Conservation (phyloP, 2,888 invertebrate genomes). For the Limnephilus rhombicus region DNA sequence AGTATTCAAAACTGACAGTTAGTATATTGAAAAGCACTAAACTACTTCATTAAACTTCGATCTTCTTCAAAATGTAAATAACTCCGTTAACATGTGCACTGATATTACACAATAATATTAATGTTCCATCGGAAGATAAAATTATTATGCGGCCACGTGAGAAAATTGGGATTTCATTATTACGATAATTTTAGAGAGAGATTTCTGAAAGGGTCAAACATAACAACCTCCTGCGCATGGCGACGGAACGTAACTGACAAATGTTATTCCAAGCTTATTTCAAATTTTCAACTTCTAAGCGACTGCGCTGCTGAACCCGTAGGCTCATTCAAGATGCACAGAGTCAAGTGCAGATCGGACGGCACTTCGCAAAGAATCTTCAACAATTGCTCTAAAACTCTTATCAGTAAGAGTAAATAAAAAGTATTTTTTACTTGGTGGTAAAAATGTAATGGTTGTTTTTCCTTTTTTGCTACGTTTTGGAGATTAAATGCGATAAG, state of each 20-base stretch:
- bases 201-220: slow-evolving; percentile 12
- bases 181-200: slow-evolving; percentile 41
- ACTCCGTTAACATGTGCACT: slow-evolving; percentile 38
- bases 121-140: slow-evolving; percentile 10
- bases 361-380: slow-evolving; percentile 17
- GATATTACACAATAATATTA: slow-evolving; percentile 32
- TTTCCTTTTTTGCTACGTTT: neutral
- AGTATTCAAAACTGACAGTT: slow-evolving; percentile 17
- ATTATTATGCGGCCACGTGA: slow-evolving; percentile 51
- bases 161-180: slow-evolving; percentile 40
- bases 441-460: neutral
- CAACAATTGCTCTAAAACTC: too few species aligned
- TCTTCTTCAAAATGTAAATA: neutral
- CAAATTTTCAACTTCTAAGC: slow-evolving; percentile 54
- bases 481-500: slow-evolving; percentile 39
- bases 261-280: slow-evolving; percentile 50
- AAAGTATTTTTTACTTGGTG: neutral
- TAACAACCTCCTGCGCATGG: slow-evolving; percentile 15
- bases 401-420: neutral
- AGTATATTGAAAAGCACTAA: slow-evolving; percentile 5
- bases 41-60: slow-evolving; percentile 33
- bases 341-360: neutral
- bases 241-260: slow-evolving; percentile 56
- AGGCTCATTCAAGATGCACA: neutral
- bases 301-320: slow-evolving; percentile 53